Evolutionary conservation across 2,113 vertebrate species (phyloP).

Genomic region (Elgaria multicarinata): DNA sequence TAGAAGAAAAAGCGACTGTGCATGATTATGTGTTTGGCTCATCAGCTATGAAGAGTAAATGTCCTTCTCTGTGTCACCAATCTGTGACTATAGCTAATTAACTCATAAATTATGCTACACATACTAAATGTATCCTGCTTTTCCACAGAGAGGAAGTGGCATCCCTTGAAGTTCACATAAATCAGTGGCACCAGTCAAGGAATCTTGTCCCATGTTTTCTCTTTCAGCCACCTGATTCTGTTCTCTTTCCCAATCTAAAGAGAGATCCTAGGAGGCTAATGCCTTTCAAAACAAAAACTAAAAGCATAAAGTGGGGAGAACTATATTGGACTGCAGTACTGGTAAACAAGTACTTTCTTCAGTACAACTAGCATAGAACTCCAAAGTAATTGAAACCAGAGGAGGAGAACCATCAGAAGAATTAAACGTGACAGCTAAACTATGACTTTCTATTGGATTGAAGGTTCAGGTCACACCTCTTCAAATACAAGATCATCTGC

Average conservation of each 20-base stretch:
- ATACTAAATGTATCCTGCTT: background rate
- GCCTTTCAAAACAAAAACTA: background rate
- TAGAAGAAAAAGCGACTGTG: background rate
- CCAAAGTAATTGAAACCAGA: background rate
- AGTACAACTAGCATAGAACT: background rate
- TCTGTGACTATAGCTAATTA: background rate
- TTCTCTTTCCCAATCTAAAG: background rate
- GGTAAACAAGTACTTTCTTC: background rate
- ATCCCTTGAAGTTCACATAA: background rate
- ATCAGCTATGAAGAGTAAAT: background rate
- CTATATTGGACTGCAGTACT: background rate
- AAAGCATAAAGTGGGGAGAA: background rate
- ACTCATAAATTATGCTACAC: background rate
- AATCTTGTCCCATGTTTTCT: background rate
- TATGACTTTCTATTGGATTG: background rate
- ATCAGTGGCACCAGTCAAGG: background rate
- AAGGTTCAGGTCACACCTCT: background rate
- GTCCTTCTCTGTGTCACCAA: background rate
- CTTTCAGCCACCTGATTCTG: background rate
- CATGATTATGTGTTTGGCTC: no score
- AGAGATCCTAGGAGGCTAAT: background rate
- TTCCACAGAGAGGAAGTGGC: background rate
- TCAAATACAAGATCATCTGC: background rate
- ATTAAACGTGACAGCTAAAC: background rate
- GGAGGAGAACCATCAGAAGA: background rate